Conservation (phyloP, 2,797 vertebrate species). For the Clarias pachynema region DNA sequence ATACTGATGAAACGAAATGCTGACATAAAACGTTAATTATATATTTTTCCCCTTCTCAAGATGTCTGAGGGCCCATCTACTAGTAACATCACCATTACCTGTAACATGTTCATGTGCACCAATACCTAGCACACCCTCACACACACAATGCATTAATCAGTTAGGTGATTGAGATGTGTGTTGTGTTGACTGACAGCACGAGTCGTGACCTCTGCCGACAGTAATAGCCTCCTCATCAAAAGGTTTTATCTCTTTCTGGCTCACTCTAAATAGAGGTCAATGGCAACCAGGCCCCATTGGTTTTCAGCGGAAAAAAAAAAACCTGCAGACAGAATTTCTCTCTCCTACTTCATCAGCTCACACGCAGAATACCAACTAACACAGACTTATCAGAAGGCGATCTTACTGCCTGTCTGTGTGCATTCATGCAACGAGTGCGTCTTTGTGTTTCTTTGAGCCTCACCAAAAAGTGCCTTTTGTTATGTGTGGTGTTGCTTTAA, state of each 20-base stretch:
- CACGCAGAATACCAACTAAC: constrained; percentile 46
- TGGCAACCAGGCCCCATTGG: constrained; percentile 51
- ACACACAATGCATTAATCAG: constrained; percentile 27
- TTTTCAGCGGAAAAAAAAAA: constrained; percentile 53
- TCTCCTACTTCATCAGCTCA: constrained; percentile 26
- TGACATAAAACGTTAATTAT: background rate
- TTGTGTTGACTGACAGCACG: constrained; percentile 61
- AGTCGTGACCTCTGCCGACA: constrained; percentile 63
- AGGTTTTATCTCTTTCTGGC: constrained; percentile 67
- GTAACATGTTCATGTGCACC: constrained; percentile 17
- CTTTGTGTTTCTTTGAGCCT: background rate
- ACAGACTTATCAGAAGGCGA: constrained; percentile 23
- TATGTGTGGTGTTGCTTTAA: background rate
- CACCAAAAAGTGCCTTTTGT: background rate
- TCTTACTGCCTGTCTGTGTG: constrained; percentile 6
- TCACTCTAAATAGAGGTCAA: constrained; percentile 75
- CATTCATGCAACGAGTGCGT: constrained; percentile 7
- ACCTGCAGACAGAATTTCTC: constrained; percentile 56
- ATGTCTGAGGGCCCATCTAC: background rate
- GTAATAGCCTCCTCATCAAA: constrained; percentile 67
- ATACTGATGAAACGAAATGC: background rate
- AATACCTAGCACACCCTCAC: constrained; percentile 19
- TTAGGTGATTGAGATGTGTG: constrained; percentile 57
- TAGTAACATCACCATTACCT: background rate
- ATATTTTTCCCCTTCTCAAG: background rate